Evolutionary conservation across 2,797 vertebrate species (phyloP), one percentile per base, ranked within the genome.

Genomic region (Tapera naevia): DNA sequence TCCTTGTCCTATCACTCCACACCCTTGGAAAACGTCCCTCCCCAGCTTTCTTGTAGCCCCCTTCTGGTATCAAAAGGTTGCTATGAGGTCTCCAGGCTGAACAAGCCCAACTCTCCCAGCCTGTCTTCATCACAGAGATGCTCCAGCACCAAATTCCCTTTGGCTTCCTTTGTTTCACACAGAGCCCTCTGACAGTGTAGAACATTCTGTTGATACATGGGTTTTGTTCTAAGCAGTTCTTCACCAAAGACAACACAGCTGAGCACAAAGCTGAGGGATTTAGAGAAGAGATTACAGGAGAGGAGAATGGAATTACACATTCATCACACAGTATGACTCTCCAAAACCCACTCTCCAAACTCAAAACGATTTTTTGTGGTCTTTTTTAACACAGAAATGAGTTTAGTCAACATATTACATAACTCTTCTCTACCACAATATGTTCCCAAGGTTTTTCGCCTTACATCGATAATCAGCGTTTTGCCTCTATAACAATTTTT

Each of bases 391-490:
- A 33, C 25, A 86, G 82, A 89, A 92, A 80, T 37, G 13, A 81
- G 57, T 81, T 76, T 53, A 91, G 75, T 89, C 87, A 89, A 93
- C 61, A 58, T 58, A 71, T 78, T 74, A 82, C 61, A 78, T 41
- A 89, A 89, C 46, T 72, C 82, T 88, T 61, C 72, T 74, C 79
- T 61, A 48, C 54, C 53, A 46, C 61, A 70, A 18, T 10, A n/a
- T 15, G 51, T 66, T 90, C 85, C 88, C 83, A 86, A 61, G 65
- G 23, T 16, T 83, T 43, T 71, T 51, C 25, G 71, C 54, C 72
- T 70, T 15, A 27, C 41, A 50, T 54, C 5, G 7, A 61, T 64
- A 85, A 30, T 12, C 5, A 50, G 5, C 33, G 57, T 81, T 83
- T 79, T 11, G 28, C 58, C 80, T 21, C 16, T 53, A 57, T 58